Evolutionary conservation across 1,140 invertebrate genomes (phyloP), one percentile per base, ranked within the genome.

Genomic region (Ostrea edulis): DNA sequence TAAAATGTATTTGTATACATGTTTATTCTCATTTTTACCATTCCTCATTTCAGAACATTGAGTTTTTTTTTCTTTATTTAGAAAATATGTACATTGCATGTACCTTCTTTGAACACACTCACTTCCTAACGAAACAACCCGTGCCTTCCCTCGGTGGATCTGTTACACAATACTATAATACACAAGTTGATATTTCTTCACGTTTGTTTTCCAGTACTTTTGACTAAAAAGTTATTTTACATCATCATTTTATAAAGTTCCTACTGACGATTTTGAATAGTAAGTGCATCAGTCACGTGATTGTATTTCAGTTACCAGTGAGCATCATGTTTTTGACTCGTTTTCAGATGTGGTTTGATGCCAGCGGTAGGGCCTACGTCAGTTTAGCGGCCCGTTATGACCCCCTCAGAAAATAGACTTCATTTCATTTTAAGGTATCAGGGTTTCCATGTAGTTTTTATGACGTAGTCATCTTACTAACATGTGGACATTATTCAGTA

Each of bases 331-430:
- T 77, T 77, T 77, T 77, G 25, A 25, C 68, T 77, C 68, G 68
- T 86, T 87, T 91, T 44, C 92, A 93, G 92, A 92, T 93, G 91
- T 93, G 93, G 93, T 93, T 93, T 91, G 93, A 93, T 88, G 89
- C 92, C 12, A 90, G 84, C 68, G 93, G 93, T 8, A 86, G 93
- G 86, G 93, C 92, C n/a, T 93, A 93, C 86, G 92, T 93, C 82
- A 93, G 92, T 87, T 87, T 93, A 85, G 93, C 93, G n/a, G 92
- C 92, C 25, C 90, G 93, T 22, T 93, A 93, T 88, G 93, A 93
- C 11, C 90, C 91, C 29, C 85, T 92, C 53, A 90, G 84, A 86
- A 92, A 92, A 86, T 92, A 54, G 54, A 83, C 82, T 83, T 83
- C 77, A 82, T 58, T 65, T 88, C 68, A 86, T 86, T 83, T 83